phyloP scores from a whole-genome alignment of 1,140 invertebrate species.

The Bemisia tabaci region DNA sequence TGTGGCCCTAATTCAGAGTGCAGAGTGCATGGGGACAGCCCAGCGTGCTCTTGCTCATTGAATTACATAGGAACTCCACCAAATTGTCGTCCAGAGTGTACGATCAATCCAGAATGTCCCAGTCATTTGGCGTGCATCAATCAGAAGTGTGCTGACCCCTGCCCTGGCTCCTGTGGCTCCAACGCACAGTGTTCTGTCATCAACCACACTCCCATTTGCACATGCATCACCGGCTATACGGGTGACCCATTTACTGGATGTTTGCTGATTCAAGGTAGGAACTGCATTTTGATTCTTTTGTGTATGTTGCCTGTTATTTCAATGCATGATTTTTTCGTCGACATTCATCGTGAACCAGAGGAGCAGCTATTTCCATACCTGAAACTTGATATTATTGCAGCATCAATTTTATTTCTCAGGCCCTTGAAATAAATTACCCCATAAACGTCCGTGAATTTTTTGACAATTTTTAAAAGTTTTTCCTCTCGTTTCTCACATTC shows the following conservation, averaged over 20 bases:
- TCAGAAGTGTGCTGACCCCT: constrained; percentile 43
- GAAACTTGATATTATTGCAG: no score
- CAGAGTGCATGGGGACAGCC: constrained; percentile 37
- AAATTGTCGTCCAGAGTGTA: constrained; percentile 46
- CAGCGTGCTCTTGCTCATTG: constrained; percentile 45
- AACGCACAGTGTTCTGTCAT: constrained; percentile 38
- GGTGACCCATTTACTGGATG: constrained; percentile 40
- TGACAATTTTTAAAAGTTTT: no score
- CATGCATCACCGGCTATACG: constrained; percentile 33
- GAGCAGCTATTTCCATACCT: no score
- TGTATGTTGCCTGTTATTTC: background rate
- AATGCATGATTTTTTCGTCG: background rate
- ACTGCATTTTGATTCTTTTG: background rate
- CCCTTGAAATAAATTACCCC: no score
- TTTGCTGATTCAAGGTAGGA: constrained; percentile 17
- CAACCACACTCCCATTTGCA: constrained; percentile 39
- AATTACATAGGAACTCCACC: constrained; percentile 44
- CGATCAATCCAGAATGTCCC: constrained; percentile 42
- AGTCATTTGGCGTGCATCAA: constrained; percentile 42
- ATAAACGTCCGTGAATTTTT: no score
- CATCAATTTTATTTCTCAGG: no score
- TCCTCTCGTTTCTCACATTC: no score
- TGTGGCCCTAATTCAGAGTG: constrained; percentile 59
- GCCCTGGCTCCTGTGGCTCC: constrained; percentile 36
- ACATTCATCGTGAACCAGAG: no score